A percentile compares a stretch with the other conserved stretches of the same genome.
Conservation (phyloP, 2,888 invertebrate genomes). For the Sminthurides aquaticus region DNA sequence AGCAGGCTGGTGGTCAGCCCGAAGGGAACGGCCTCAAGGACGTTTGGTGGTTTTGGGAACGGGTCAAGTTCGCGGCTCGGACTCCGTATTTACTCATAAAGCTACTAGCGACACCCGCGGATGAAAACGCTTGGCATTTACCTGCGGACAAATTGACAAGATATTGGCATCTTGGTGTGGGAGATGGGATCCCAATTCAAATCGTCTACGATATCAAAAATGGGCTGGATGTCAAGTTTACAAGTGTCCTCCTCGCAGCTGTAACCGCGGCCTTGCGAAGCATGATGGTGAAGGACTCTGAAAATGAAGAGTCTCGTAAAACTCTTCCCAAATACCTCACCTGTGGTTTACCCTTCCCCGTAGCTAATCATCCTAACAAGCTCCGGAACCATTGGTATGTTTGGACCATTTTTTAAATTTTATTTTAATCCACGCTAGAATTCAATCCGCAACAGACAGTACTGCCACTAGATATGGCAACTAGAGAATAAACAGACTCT, state of each 20-base stretch:
- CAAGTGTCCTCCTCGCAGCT: neutral
- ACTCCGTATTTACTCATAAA: neutral
- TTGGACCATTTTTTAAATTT: neutral
- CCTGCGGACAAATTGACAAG: slow-evolving; percentile 5
- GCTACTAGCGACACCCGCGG: neutral
- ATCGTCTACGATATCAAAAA: slow-evolving; percentile 6
- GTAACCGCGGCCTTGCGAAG: neutral
- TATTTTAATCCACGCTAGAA: too few species aligned
- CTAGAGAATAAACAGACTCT: too few species aligned
- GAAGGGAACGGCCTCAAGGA: neutral
- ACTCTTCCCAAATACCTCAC: neutral
- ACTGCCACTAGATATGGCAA: too few species aligned
- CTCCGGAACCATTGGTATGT: slow-evolving; percentile 10
- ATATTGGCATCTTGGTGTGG: slow-evolving; percentile 8
- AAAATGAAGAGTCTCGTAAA: neutral
- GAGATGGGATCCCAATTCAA: slow-evolving; percentile 3
- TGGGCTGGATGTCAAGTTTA: slow-evolving; percentile 1
- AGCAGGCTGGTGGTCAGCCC: neutral
- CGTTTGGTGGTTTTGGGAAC: neutral
- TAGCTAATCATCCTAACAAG: slow-evolving; percentile 10
- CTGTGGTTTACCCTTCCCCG: slow-evolving; percentile 7
- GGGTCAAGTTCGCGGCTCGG: neutral
- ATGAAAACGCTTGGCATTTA: slow-evolving; percentile 10
- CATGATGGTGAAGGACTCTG: slow-evolving; percentile 1
- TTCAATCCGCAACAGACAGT: too few species aligned